phyloP scores from a whole-genome alignment of 2,888 invertebrate species.

The Metellina segmentata region DNA sequence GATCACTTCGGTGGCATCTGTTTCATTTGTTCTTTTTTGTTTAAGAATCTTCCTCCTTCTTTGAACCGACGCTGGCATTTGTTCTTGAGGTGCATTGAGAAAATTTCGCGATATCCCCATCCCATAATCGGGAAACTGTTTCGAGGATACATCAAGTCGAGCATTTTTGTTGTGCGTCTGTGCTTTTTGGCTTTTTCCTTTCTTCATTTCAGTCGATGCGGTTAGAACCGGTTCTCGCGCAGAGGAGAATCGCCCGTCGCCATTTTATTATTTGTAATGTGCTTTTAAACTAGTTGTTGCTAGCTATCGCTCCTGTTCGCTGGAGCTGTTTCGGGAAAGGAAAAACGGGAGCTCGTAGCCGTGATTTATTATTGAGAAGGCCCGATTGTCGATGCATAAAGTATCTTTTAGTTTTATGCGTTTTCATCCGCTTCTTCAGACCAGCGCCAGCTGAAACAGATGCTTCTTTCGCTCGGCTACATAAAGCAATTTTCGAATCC shows the following conservation, averaged over 20 bases:
- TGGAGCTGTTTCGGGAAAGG: neutral
- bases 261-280: conserved; percentile 43
- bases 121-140: conserved; percentile 19
- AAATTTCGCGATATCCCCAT: conserved; percentile 48
- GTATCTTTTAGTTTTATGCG: conserved; percentile 47
- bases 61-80: conserved; percentile 47
- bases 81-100: conserved; percentile 49
- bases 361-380: conserved; percentile 65
- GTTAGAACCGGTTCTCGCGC: conserved; percentile 4
- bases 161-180: neutral
- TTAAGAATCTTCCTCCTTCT: too few relatives aligned
- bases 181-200: neutral
- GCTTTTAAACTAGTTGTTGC: conserved; percentile 46
- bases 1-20: conserved; percentile 56
- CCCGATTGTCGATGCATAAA: conserved; percentile 67
- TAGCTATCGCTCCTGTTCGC: neutral
- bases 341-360: conserved; percentile 17
- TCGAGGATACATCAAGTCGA: conserved; percentile 19
- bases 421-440: conserved; percentile 45
- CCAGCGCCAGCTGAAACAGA: conserved; percentile 40
- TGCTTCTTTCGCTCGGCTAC: conserved; percentile 29
- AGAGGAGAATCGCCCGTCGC: neutral
- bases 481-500: conserved; percentile 66
- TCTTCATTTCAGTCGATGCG: conserved; percentile 10
- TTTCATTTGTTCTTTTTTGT: conserved; percentile 26